phyloP scores from a whole-genome alignment of 1,140 invertebrate genomes.

The Brachionus rubens region DNA sequence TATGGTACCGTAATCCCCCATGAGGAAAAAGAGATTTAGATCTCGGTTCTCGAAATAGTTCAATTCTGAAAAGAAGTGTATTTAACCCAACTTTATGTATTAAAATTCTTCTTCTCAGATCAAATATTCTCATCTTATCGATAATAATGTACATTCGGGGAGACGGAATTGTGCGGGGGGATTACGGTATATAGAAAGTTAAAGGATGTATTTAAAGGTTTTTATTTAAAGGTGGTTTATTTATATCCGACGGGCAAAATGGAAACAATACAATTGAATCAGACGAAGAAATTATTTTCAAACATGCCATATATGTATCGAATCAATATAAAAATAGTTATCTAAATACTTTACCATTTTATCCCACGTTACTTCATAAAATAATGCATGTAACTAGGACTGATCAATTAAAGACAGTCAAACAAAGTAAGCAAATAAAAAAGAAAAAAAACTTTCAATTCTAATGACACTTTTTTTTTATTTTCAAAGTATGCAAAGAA shows the following conservation, averaged over 20 bases:
- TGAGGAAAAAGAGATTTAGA: too few relatives aligned
- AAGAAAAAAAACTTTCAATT: not conserved
- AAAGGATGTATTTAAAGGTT: not conserved
- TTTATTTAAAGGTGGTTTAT: not conserved
- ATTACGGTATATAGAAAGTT: too few relatives aligned
- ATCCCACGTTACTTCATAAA: conserved; percentile 39
- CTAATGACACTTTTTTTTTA: too few relatives aligned
- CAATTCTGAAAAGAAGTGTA: too few relatives aligned
- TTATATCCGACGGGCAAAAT: not conserved
- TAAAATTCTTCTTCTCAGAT: too few relatives aligned
- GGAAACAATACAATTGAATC: not conserved
- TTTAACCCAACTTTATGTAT: too few relatives aligned
- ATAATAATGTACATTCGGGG: too few relatives aligned
- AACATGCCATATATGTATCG: conserved; percentile 27
- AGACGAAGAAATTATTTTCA: conserved; percentile 40
- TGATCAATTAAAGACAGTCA: not conserved
- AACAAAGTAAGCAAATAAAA: not conserved
- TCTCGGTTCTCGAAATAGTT: too few relatives aligned
- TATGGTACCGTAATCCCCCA: too few relatives aligned
- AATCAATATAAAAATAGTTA: conserved; percentile 30
- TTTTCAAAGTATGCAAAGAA: conserved; percentile 37
- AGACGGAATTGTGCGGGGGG: too few relatives aligned
- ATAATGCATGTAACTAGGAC: conserved; percentile 2
- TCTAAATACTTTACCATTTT: not conserved
- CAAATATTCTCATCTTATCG: too few relatives aligned